Evolutionary conservation across 2,888 invertebrate species (phyloP).

Genomic region (Eilema caniola): DNA sequence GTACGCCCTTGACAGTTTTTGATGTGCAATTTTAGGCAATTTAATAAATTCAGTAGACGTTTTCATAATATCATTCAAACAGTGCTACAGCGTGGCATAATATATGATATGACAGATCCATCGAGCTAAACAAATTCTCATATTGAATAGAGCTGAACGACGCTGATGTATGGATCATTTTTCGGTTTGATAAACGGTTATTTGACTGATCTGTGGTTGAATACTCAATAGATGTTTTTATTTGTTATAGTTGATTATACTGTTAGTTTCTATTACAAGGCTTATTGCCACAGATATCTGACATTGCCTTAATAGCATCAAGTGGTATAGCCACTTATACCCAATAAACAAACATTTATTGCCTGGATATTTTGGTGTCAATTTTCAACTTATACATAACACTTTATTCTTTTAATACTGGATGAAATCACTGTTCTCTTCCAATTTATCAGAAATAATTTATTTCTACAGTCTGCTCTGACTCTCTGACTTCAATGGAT

Average conservation of each 20-base stretch:
- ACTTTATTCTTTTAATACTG: not conserved
- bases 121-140: slow-evolving; percentile 59
- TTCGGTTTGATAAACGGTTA: slow-evolving; percentile 16
- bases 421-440: not conserved
- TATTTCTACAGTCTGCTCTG: not conserved
- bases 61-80: slow-evolving; percentile 30
- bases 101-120: slow-evolving; percentile 67
- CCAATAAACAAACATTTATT: not conserved
- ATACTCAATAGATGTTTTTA: not conserved
- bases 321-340: too few relatives aligned
- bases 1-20: slow-evolving; percentile 19
- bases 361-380: not conserved
- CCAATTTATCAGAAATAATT: slow-evolving; percentile 5
- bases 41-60: slow-evolving; percentile 32
- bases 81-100: slow-evolving; percentile 49
- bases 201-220: not conserved
- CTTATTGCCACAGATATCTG: not conserved
- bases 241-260: not conserved
- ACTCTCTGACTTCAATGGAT: not conserved
- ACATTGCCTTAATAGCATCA: too few relatives aligned
- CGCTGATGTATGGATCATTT: not conserved
- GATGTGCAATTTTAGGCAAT: slow-evolving; percentile 27
- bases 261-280: not conserved
- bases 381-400: not conserved
- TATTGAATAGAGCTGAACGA: slow-evolving; percentile 46